phyloP scores from a whole-genome alignment of 2,797 vertebrate genomes.

The Sebastes oblongus region DNA sequence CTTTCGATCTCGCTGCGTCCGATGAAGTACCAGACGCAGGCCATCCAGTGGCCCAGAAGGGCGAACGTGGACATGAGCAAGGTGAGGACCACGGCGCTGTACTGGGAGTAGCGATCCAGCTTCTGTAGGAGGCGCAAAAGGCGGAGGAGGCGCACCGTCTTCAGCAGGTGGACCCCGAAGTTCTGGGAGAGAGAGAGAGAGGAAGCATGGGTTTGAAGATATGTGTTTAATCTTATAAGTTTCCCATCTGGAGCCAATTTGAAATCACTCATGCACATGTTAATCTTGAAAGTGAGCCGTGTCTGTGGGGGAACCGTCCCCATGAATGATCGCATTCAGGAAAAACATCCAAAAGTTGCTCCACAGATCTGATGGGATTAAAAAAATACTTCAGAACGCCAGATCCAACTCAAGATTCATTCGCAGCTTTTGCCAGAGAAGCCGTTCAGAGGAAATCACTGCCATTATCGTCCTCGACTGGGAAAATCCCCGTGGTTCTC shows the following conservation, averaged over 20 bases:
- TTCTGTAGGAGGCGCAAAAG: conserved; percentile 94
- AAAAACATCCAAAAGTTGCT: background rate
- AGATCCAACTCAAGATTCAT: background rate
- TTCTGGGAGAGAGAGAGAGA: conserved; percentile 72
- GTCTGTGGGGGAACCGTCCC: background rate
- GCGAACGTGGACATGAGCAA: conserved; percentile 96
- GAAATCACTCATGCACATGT: background rate
- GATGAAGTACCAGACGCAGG: conserved; percentile 97
- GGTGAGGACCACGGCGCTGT: conserved; percentile 95
- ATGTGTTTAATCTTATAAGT: background rate
- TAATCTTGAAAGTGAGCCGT: background rate
- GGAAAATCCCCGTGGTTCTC: background rate
- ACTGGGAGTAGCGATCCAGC: conserved; percentile 96
- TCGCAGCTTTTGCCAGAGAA: background rate
- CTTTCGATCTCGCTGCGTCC: conserved; percentile 92
- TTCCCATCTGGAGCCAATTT: background rate
- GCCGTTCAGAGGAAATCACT: background rate
- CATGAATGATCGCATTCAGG: background rate
- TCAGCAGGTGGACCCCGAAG: conserved; percentile 92
- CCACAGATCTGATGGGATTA: background rate
- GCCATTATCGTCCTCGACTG: background rate
- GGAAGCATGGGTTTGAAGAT: background rate
- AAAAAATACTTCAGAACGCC: background rate
- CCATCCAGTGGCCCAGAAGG: conserved; percentile 96
- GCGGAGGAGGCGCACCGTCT: conserved; percentile 92